Conservation (phyloP, 2,797 vertebrate genomes). For the Pipistrellus pygmaeus region DNA sequence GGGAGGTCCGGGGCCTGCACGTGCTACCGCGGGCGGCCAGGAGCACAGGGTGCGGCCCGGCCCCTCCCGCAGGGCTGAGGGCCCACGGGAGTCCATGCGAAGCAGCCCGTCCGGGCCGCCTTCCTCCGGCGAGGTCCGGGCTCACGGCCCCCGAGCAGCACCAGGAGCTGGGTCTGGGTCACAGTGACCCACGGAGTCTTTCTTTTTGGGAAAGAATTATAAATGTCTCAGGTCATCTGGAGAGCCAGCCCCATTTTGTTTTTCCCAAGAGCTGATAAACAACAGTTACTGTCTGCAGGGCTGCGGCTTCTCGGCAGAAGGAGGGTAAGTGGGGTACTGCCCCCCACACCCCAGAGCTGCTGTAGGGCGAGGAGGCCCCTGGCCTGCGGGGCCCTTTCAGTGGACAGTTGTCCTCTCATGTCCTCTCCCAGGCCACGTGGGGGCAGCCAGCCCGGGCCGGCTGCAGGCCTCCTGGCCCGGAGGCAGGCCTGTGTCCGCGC, state of each 20-base stretch:
- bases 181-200: not conserved
- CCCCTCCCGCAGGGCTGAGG: not conserved
- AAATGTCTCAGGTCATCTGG: no score
- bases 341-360: not conserved
- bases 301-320: not conserved
- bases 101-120: not conserved
- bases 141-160: not conserved
- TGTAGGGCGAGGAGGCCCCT: not conserved
- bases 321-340: rapidly evolving
- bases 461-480: not conserved
- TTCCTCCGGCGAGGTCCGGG: rapidly evolving
- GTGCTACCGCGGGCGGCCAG: not conserved
- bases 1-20: not conserved
- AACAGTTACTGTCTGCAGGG: not conserved
- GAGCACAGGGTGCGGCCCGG: not conserved
- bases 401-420: not conserved
- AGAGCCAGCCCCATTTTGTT: not conserved
- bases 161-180: not conserved
- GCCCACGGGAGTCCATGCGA: not conserved
- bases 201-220: not conserved
- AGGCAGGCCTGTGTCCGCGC: not conserved
- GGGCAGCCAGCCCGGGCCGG: not conserved
- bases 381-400: not conserved
- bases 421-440: not conserved
- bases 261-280: not conserved